Evolutionary conservation across 2,113 vertebrate species (phyloP), one percentile per base, ranked within the genome.

Genomic region (Dinomys branickii): DNA sequence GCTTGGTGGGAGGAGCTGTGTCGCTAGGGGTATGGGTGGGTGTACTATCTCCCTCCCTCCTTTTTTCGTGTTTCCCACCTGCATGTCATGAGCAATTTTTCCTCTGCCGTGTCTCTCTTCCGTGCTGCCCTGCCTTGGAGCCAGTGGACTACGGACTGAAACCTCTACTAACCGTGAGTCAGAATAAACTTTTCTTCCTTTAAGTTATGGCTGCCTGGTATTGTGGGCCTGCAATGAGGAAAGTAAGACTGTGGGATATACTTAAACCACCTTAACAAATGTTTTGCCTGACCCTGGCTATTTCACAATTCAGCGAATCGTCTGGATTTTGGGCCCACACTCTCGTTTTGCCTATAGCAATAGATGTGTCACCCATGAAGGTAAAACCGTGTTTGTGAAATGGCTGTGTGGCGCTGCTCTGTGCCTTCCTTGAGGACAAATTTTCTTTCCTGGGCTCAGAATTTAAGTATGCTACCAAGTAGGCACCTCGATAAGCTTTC

Each of bases 371-470:
- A 82, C 73, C 30, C 5, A 10, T n/a, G 41, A 92, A 58, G 14
- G 38, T 63, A 67, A 85, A 30, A 47, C 75, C 71, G 75, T 47
- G 41, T 78, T 73, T 73, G 44, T 26, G 28, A 50, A 50, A 78
- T 17, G 26, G 7, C 44, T 17, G 7, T 50, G 30, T 73, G 9
- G 33, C 33, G 9, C 17, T 81, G n/a, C 44, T 26, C 35, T 82
- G 52, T 38, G 56, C 63, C 33, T 20, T 86, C 33, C 19, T 85
- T 1, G 1, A 81, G 35, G 47, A n/a, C 20, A 91, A 54, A 63
- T 78, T 41, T 8, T 11, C n/a, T 97, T 82, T 90, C 89, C 61
- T 41, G 38, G 38, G 71, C 58, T 95, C 52, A 91, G 85, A 73
- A 91, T 19, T 85, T 84, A 61, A 14, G 71, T 44, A 17, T 28